Base-by-base conservation (phyloP, 2,888 invertebrate species). In the Stenoptilia bipunctidactyla region DNA sequence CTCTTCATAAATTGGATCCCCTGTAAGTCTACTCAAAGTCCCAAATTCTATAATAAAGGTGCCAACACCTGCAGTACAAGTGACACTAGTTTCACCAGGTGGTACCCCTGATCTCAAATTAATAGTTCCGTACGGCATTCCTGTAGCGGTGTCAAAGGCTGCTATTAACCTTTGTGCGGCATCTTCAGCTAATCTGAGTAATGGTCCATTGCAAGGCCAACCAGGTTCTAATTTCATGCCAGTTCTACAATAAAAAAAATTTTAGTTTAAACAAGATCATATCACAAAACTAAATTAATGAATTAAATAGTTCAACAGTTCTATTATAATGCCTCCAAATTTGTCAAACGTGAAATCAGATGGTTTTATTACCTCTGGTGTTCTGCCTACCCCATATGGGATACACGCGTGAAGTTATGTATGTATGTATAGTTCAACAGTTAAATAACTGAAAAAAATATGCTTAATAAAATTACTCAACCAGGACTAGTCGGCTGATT, bases 101-200 rank as follows among this genome's bases (percentile, higher is more conserved):
- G 98, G 98, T 1, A 99, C 95, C 1, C 98, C 98, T 60, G 93
- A 87, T 39, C 90, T 87, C 27, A 99, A 82, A 69, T 97, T 97
- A 0, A 97, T 96, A 0, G 99, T 99, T 5, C 99, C 99, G 76
- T 96, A 98, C 0, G 98, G 98, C 97, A 98, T 98, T 1, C 97
- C 97, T 8, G 94, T 93, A 20, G 90, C 90, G 0, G 94, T 94
- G 56, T 95, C 92, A 68, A 96, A 96, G 1, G 95, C 94, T 15
- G 95, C 93, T 37, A 99, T 86, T 10, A 99, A 76, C 55, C 97
- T 88, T 45, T 93, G 90, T 0, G 97, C 98, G 20, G 97, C 95
- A 73, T 96, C 94, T 70, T 97, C 98, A 0, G 99, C 99, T 48
- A 99, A 79, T 13, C 93, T 85, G 5, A 99, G 79, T 1, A 99